Conservation (phyloP, 2,113 vertebrate species). For the Lepus timidus region DNA sequence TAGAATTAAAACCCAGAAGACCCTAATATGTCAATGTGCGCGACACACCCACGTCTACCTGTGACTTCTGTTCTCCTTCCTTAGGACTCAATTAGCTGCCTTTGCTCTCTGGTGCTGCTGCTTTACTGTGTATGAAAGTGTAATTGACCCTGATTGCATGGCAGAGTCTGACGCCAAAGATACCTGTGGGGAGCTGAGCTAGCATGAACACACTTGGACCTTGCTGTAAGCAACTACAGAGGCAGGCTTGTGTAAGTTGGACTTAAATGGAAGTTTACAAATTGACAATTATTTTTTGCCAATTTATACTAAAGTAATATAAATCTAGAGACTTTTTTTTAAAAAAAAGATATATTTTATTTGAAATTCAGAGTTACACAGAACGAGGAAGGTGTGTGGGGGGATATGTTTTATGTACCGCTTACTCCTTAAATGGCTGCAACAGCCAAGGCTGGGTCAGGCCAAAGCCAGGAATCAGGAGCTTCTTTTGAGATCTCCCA, state of each 20-base stretch:
- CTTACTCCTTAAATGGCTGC: too few relatives aligned
- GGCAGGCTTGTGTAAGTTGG: background rate
- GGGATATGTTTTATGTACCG: too few relatives aligned
- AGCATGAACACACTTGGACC: background rate
- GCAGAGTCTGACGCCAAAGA: background rate
- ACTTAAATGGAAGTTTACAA: conserved; percentile 30
- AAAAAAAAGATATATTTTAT: too few relatives aligned
- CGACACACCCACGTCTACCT: background rate
- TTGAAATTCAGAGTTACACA: too few relatives aligned
- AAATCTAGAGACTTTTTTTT: conserved; percentile 17
- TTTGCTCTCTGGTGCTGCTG: background rate
- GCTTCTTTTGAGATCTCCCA: too few relatives aligned
- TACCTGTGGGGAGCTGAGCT: background rate
- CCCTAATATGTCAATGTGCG: background rate
- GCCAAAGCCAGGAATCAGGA: too few relatives aligned
- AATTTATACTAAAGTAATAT: background rate
- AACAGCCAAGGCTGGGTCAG: too few relatives aligned
- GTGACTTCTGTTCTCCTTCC: background rate
- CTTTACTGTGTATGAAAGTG: background rate
- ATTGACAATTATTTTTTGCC: background rate
- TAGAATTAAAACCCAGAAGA: background rate
- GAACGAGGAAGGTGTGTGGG: too few relatives aligned
- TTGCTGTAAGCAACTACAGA: background rate
- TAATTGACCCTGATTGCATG: background rate
- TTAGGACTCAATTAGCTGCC: background rate